phyloP scores from a whole-genome alignment of 2,797 vertebrate genomes.

The Poecile montanus region DNA sequence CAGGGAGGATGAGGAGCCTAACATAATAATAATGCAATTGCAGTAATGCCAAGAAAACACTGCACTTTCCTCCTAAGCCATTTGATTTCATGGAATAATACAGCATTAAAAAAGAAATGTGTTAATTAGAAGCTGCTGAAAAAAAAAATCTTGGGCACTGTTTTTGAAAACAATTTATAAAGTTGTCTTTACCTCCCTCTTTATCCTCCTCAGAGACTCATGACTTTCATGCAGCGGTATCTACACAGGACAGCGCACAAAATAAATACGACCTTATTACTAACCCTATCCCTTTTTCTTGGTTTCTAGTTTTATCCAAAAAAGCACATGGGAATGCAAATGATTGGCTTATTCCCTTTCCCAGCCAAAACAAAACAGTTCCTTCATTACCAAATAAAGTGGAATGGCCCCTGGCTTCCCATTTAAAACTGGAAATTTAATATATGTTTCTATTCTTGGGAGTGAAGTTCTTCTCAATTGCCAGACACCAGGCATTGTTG shows the following conservation, averaged over 20 bases:
- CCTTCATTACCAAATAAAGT: slow-evolving; percentile 52
- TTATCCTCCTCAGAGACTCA: background rate
- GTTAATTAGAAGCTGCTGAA: slow-evolving; percentile 7
- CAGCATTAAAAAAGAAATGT: background rate
- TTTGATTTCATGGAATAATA: background rate
- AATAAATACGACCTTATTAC: background rate
- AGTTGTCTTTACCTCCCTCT: background rate
- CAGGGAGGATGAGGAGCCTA: background rate
- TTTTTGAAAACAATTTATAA: background rate
- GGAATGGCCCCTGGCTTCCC: slow-evolving; percentile 30
- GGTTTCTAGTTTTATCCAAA: slow-evolving; percentile 21
- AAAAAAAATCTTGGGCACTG: background rate
- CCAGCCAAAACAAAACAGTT: slow-evolving; percentile 36
- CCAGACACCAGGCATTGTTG: slow-evolving; percentile 31
- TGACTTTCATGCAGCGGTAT: background rate
- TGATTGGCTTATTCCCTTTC: slow-evolving; percentile 2
- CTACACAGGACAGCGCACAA: background rate
- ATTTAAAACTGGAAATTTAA: slow-evolving; percentile 58
- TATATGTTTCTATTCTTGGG: slow-evolving; percentile 52
- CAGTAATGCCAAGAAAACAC: slow-evolving; percentile 7
- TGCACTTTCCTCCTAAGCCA: background rate
- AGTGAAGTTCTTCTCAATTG: slow-evolving; percentile 37
- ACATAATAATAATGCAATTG: slow-evolving; percentile 9
- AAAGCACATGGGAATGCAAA: slow-evolving; percentile 9
- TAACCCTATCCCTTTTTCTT: background rate